Evolutionary conservation across 2,113 vertebrate genomes (phyloP).

Genomic region (Perca flavescens): DNA sequence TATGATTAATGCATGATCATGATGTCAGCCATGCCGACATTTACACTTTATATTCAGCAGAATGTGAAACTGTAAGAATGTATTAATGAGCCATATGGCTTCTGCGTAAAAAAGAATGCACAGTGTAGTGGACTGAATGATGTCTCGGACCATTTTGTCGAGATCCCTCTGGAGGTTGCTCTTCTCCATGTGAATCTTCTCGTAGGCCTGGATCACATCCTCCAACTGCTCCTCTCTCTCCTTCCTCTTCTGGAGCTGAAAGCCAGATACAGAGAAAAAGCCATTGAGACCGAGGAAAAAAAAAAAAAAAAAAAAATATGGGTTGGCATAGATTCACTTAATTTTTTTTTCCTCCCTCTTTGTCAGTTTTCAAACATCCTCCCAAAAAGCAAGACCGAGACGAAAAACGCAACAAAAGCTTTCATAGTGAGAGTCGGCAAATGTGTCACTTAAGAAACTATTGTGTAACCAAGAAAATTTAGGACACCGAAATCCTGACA

Average conservation of each 20-base stretch:
- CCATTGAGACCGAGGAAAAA: background rate
- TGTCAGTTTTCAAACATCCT: conserved; percentile 51
- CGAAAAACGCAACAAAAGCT: background rate
- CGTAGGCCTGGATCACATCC: conserved; percentile 97
- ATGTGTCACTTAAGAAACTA: conserved; percentile 41
- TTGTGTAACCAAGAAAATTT: conserved; percentile 55
- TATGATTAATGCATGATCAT: background rate
- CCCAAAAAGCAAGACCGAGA: background rate
- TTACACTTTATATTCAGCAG: conserved; percentile 2
- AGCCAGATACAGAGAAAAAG: conserved; percentile 31
- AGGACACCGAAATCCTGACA: conserved; percentile 47
- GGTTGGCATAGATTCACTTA: conserved; percentile 24
- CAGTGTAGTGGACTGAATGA: background rate
- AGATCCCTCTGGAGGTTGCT: conserved; percentile 93
- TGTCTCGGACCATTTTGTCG: conserved; percentile 91
- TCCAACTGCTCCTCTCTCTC: conserved; percentile 96
- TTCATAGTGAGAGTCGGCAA: conserved; percentile 37
- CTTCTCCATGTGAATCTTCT: conserved; percentile 98
- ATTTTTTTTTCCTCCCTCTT: background rate
- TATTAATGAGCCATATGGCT: conserved; percentile 32
- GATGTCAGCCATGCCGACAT: background rate
- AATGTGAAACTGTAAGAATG: background rate
- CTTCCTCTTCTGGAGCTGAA: conserved; percentile 94
- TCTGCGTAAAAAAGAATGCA: background rate
- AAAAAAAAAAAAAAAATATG: background rate